Percentiles rank a stretch among this genome's conserved stretches.
Evolutionary conservation across 2,888 invertebrate species (phyloP).

Genomic region (Emesis russula): DNA sequence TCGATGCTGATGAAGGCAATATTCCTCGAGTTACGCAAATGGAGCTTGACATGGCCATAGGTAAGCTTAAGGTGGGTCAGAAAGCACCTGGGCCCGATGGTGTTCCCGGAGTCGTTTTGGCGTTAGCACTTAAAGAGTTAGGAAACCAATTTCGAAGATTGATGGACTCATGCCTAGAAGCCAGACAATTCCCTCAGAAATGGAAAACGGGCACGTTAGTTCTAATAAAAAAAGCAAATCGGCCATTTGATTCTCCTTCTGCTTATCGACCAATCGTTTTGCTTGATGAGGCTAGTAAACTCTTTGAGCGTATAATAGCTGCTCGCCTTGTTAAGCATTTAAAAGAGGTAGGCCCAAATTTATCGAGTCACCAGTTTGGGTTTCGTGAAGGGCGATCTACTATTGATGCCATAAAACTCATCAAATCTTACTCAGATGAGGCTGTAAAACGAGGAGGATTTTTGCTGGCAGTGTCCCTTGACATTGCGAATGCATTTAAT

Average conservation of each 20-base stretch:
- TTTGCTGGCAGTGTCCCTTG: neutral
- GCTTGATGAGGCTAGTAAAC: conserved; percentile 6
- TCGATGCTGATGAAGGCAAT: neutral
- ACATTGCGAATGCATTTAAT: neutral
- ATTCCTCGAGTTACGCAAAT: neutral
- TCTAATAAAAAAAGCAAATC: neutral
- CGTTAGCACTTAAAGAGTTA: conserved; percentile 5
- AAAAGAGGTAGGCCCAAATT: neutral
- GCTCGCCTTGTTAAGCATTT: neutral
- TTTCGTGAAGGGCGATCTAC: neutral
- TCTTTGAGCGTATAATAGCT: neutral
- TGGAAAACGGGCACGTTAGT: conserved; percentile 27
- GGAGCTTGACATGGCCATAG: neutral
- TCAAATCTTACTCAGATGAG: neutral
- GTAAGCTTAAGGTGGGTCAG: neutral
- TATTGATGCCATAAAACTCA: neutral
- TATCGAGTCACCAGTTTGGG: neutral
- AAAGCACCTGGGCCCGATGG: neutral
- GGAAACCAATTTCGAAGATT: neutral
- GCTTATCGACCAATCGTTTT: neutral
- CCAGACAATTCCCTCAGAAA: neutral
- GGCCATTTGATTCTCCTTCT: neutral
- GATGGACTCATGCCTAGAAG: neutral
- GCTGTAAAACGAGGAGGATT: neutral
- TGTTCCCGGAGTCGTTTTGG: conserved; percentile 1